Base-by-base conservation (phyloP, 2,113 vertebrate species). In the Eretmochelys imbricata region DNA sequence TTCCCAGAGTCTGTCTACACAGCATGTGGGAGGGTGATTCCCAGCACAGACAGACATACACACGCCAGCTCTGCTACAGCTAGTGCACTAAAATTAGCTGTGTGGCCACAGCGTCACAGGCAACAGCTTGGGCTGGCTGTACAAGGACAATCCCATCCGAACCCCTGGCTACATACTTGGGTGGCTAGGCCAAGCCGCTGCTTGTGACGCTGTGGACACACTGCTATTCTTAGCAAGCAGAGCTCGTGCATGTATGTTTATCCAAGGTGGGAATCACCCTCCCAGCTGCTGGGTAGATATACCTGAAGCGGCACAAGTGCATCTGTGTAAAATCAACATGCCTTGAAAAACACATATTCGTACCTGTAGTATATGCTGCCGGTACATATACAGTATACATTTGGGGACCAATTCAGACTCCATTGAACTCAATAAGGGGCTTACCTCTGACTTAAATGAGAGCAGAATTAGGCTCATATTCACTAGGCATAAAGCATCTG, bases 251-350 rank as follows among this genome's bases (percentile, higher is more conserved):
- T n/a, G 17, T 69, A 20, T n/a, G 31, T 69, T n/a, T 69, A 20
- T n/a, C 65, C 6, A n/a, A 69, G 17, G 16, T 20, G 35, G 14
- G 65, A 69, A 69, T 17, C 16, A 19, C 62, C 6, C 62, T 62
- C 14, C 59, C 59, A 65, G 29, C 59, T 65, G 29, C 29, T 35
- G 8, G 20, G 31, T 20, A n/a, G 65, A n/a, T n/a, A 69, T 20
- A 19, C 4, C 35, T 12, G 10, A 69, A 9, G 62, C 17, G 69
- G 22, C 79, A 49, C 0, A 0, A 0, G 69, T 82, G 29, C 6
- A 55, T 25, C 0, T 5, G n/a, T 53, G 38, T 19, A 93, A 75
- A 84, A 80, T 6, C 59, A n/a, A 76, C 94, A 84, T 46, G 80
- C 72, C 86, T 35, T 50, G 86, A 20, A 53, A 0, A 82, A 62